Evolutionary conservation across 2,113 vertebrate species (phyloP), one percentile per base, ranked within the genome.

Genomic region (Seriola aureovittata): DNA sequence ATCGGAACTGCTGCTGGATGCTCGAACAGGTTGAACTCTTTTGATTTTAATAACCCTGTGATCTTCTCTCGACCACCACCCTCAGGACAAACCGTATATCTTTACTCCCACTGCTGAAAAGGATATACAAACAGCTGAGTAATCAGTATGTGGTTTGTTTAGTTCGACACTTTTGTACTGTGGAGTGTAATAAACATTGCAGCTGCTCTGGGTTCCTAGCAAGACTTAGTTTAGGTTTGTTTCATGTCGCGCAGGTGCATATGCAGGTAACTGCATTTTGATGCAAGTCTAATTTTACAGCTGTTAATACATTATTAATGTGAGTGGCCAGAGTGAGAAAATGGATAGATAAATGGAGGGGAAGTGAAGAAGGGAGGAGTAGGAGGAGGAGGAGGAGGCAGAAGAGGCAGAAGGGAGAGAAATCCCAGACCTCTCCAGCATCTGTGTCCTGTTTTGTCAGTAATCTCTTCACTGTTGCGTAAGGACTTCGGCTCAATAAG

Each of bases 401-500:
- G 62, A 13, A 29, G 36, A 60, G 46, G 40, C 16, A 21, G n/a
- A 19, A 79, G 44, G 44, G 64, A 32, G n/a, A 64, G 71, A 86
- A 80, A 88, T 71, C 82, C 73, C 85, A 87, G 73, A 82, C 76
- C 87, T 87, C 63, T 13, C 71, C 55, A 82, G 84, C 88, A 90
- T 89, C 90, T 91, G 92, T 86, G 88, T 86, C 86, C 87, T 89
- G 89, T 91, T 94, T 92, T 86, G 90, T 81, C 89, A 71, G 75
- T 93, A 94, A 94, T 93, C 91, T 91, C 88, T 64, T 87, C 71
- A 55, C 72, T 83, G 90, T 93, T 93, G 86, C 88, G 36, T 91
- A 90, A 95, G 84, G 80, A 66, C 59, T 60, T 81, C 38, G 78
- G 77, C 76, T 84, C 73, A 70, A 85, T 87, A 76, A 60, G 85